phyloP scores from a whole-genome alignment of 1,140 invertebrate species.

The Cardiocondyla obscurior region DNA sequence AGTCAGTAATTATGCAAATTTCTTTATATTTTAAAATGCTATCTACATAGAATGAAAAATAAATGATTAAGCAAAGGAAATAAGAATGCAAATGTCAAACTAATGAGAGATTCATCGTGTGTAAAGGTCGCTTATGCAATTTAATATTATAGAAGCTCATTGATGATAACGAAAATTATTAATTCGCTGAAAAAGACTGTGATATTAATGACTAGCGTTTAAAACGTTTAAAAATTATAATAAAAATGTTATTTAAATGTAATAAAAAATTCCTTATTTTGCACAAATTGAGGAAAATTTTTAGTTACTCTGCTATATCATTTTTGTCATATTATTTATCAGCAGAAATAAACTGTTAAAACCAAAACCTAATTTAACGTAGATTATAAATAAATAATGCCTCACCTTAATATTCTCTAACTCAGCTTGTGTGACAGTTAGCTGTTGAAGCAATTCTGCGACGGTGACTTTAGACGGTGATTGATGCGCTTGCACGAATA shows the following conservation, averaged over 20 bases:
- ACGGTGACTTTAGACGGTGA: slow-evolving; percentile 88
- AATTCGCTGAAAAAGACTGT: slow-evolving; percentile 26
- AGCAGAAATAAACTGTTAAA: too few species aligned
- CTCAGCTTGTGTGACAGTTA: slow-evolving; percentile 92
- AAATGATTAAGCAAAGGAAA: slow-evolving; percentile 30
- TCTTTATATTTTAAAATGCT: background rate
- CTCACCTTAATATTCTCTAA: slow-evolving; percentile 93
- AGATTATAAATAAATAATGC: slow-evolving; percentile 40
- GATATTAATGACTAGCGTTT: background rate
- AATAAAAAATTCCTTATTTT: slow-evolving; percentile 15
- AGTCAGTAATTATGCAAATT: slow-evolving; percentile 2
- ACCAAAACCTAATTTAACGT: too few species aligned
- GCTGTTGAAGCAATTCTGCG: slow-evolving; percentile 90
- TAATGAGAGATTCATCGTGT: slow-evolving; percentile 12
- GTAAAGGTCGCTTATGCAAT: slow-evolving; percentile 12
- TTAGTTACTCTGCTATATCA: background rate
- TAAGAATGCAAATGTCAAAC: slow-evolving; percentile 23
- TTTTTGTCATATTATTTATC: slow-evolving; percentile 15
- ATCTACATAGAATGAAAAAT: background rate
- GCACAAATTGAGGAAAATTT: background rate
- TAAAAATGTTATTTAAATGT: slow-evolving; percentile 17
- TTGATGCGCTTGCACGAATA: slow-evolving; percentile 85
- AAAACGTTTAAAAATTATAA: background rate
- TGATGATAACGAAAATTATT: background rate
- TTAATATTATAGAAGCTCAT: slow-evolving; percentile 35